Evolutionary conservation across 2,113 vertebrate genomes (phyloP), one percentile per base, ranked within the genome.

Genomic region (Tretioscincus oriximinensis): DNA sequence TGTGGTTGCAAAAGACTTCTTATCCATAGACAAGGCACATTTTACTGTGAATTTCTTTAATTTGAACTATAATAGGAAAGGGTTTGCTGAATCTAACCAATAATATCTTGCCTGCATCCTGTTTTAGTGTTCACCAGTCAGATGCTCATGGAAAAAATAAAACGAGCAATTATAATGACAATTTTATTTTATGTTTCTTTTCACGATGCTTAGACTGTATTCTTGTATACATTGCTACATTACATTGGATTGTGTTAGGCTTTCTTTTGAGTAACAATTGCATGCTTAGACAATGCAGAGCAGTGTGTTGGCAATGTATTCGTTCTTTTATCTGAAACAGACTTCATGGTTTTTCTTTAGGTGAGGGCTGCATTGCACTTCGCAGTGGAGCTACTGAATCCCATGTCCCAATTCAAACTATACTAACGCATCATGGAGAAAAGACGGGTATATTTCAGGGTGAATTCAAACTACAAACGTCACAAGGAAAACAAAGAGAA

Each of bases 281-380:
- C 41, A 14, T 1, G 78, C 47, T 58, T 9, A 18, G 0, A 69
- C 20, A 28, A 63, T 73, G 41, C 61, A 72, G 35, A 76, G 72
- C 70, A 75, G 67, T 76, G 16, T 45, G 5, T 58, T 58, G 54
- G 54, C 54, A 58, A 18, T 54, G 51, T 54, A 21, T 0, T 73
- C 24, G 21, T 77, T 26, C 41, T 41, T 74, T 70, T 54, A 54
- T 84, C 80, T 78, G 84, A 70, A 67, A 11, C 1, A 49, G 54
- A 14, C 82, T n/a, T 22, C 4, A 0, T 86, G 28, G n/a, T 47
- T 86, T 14, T 29, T 29, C 60, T 69, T 47, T 84, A 99, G 98
- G 98, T 1, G 98, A 98, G 92, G 97, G 97, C 73, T 99, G 98
- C 86, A 95, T 99, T n/a, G 98, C 98, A 1, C 93, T 99, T 60